Conservation (phyloP, 2,797 vertebrate species). For the Netta rufina region DNA sequence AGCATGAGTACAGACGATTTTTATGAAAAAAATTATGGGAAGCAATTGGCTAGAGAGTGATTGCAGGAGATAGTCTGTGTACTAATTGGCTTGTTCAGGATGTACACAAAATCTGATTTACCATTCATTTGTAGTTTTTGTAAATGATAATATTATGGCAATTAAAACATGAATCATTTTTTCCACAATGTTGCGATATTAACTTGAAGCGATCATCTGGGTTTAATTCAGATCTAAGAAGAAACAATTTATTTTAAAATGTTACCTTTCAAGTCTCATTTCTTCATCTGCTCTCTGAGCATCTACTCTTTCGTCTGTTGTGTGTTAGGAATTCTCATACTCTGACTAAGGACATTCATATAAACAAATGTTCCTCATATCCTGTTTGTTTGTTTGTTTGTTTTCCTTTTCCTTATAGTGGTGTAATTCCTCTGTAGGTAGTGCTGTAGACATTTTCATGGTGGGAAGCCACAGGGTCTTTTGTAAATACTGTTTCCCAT, state of each 20-base stretch:
- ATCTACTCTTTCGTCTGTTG: not conserved
- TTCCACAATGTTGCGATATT: conserved; percentile 46
- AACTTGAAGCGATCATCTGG: conserved; percentile 68
- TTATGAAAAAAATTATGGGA: conserved; percentile 55
- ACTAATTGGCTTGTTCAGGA: conserved; percentile 72
- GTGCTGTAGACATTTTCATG: conserved; percentile 50
- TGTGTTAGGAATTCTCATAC: conserved; percentile 11
- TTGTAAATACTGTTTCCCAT: conserved; percentile 47
- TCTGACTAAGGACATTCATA: conserved; percentile 41
- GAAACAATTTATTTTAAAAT: conserved; percentile 54
- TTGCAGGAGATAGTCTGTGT: conserved; percentile 56
- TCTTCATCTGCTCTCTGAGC: not conserved
- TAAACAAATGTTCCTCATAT: conserved; percentile 57
- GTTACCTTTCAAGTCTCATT: conserved; percentile 56
- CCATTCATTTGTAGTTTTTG: conserved; percentile 65
- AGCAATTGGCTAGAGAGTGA: conserved; percentile 69
- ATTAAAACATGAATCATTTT: conserved; percentile 75
- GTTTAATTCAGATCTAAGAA: conserved; percentile 69
- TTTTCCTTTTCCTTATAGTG: conserved; percentile 50
- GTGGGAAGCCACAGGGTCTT: conserved; percentile 59
- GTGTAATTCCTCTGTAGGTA: conserved; percentile 65
- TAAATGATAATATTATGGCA: conserved; percentile 69
- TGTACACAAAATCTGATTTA: conserved; percentile 63
- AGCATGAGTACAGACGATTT: conserved; percentile 50
- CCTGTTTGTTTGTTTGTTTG: conserved; percentile 11